Percentiles rank a stretch among this genome's conserved stretches.
Conservation (phyloP, 2,888 invertebrate genomes). For the Holacanthella duospinosa region DNA sequence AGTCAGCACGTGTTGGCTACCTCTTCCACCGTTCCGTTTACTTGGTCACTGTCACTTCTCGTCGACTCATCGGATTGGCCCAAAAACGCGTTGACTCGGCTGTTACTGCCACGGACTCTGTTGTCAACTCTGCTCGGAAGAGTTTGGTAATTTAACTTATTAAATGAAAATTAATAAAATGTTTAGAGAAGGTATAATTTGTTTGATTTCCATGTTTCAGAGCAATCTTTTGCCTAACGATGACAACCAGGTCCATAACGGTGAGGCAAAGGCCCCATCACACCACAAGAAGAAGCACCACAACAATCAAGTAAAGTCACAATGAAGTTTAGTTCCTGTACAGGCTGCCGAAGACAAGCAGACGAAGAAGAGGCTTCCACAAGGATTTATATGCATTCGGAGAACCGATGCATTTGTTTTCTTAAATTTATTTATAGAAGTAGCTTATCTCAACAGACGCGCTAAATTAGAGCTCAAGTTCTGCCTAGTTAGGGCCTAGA, state of each 20-base stretch:
- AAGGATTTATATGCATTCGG: neutral
- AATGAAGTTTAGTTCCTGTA: constrained; percentile 11
- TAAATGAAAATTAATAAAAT: neutral
- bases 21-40: constrained; percentile 16
- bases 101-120: constrained; percentile 18
- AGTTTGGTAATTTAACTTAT: constrained; percentile 19
- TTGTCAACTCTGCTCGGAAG: constrained; percentile 23
- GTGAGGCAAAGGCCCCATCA: neutral
- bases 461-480: neutral
- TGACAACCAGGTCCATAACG: neutral
- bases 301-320: neutral
- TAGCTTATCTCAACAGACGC: constrained; percentile 2
- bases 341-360: constrained; percentile 3
- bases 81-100: constrained; percentile 22
- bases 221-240: constrained; percentile 5
- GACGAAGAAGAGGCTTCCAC: neutral
- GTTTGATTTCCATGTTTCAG: constrained; percentile 7
- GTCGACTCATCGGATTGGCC: constrained; percentile 17
- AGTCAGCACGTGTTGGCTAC: constrained; percentile 19
- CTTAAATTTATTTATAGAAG: constrained; percentile 2
- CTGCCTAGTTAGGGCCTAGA: neutral
- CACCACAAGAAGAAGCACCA: constrained; percentile 1
- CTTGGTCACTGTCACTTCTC: constrained; percentile 13
- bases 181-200: neutral
- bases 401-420: neutral